Base-by-base conservation (phyloP, 2,888 invertebrate species). In the Plutella xylostella region DNA sequence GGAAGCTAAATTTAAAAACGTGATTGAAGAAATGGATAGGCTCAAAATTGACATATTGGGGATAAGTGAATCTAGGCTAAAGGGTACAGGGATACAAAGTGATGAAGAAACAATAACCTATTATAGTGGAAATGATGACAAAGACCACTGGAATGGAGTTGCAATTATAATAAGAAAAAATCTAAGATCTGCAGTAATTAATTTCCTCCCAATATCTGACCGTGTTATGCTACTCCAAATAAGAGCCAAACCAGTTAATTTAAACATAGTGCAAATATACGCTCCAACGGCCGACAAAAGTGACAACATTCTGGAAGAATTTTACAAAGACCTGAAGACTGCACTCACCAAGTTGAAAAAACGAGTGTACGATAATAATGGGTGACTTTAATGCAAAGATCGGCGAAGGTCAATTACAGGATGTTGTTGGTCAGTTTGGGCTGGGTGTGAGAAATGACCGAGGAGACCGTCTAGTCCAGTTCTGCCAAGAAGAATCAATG, bases 351-450 rank as follows among this genome's bases (percentile, higher is more conserved):
- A 33, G 4, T 5, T 9, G n/a, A n/a, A 33, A 33, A n/a, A n/a
- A 33, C 4, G 9, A 6, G 4, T 9, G 5, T 14, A 33, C 5
- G 4, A 33, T 33, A 5, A n/a, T 33, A 4, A 33, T 33, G 33
- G 33, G 33, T 9, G 33, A 33, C n/a, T n/a, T 33, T n/a, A 33
- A 33, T 35, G 35, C 35, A 17, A 17, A 35, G 35, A 35, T 35
- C n/a, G 35, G 35, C 5, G 9, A 19, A 18, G 35, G 35, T 6
- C 6, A 35, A 4, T 4, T 35, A 35, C 17, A 6, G 35, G 35
- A n/a, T 19, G 5, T 35, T 35, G 5, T 11, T 19, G 18, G 18
- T 5, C 6, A 17, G 17, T 35, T 4, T 4, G 18, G 35, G 4
- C 18, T 35, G 6, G 35, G 35, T 5, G 6, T 17, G 6, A 35